Conservation (phyloP, 2,888 invertebrate genomes). For the Rotaria macrura region DNA sequence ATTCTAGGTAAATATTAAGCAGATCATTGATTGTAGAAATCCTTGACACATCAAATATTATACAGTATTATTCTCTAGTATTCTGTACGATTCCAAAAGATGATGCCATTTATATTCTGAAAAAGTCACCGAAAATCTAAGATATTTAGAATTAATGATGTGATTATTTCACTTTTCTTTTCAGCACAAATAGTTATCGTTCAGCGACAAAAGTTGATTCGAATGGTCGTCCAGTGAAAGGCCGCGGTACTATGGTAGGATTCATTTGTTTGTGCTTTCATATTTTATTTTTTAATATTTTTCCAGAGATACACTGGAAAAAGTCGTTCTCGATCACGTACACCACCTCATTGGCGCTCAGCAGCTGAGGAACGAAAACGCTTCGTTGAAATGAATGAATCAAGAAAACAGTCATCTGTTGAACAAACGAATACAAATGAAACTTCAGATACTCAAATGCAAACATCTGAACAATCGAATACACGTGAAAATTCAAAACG, state of each 20-base stretch:
- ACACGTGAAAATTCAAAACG: background rate
- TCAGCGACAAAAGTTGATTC: slow-evolving; percentile 7
- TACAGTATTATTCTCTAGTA: too few relatives aligned
- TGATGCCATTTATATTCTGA: too few relatives aligned
- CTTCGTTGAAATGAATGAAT: background rate
- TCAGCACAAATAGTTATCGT: background rate
- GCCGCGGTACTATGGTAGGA: slow-evolving; percentile 26
- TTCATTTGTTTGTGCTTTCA: background rate
- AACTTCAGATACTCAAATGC: background rate
- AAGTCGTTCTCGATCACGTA: slow-evolving; percentile 26
- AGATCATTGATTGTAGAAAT: too few relatives aligned
- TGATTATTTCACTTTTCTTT: too few relatives aligned
- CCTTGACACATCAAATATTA: too few relatives aligned
- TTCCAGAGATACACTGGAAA: slow-evolving; percentile 23
- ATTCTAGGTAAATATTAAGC: too few relatives aligned
- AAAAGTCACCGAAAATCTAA: too few relatives aligned
- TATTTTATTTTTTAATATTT: background rate
- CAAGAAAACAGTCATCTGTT: background rate
- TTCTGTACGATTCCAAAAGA: too few relatives aligned
- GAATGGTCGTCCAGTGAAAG: slow-evolving; percentile 32
- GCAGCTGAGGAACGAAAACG: slow-evolving; percentile 13
- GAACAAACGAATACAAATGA: background rate
- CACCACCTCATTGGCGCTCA: slow-evolving; percentile 28
- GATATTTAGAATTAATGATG: too few relatives aligned
- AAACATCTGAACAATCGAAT: background rate